Evolutionary conservation across 2,888 invertebrate genomes (phyloP).

Genomic region (Encarsia formosa): DNA sequence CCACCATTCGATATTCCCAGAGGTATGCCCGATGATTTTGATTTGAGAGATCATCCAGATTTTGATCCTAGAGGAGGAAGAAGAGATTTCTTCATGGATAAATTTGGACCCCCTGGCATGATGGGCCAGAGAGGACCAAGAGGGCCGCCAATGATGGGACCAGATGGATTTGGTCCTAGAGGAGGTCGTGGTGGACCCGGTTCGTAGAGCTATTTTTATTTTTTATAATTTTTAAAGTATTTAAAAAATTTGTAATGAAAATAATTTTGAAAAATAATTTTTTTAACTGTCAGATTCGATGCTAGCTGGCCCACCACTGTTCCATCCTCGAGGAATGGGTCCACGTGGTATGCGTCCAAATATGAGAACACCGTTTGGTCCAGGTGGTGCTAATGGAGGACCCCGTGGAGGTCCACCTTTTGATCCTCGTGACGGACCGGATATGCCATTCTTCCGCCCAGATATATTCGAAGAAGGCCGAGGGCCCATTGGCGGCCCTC

Average conservation of each 20-base stretch:
- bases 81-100: conserved; percentile 44
- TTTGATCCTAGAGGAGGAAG: conserved; percentile 43
- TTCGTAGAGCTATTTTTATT: not conserved
- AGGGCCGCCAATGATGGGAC: conserved; percentile 38
- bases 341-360: conserved; percentile 47
- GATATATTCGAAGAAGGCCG: too few species aligned
- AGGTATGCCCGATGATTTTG: conserved; percentile 41
- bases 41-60: conserved; percentile 45
- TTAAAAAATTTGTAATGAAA: not conserved
- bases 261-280: not conserved
- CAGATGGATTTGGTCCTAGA: conserved; percentile 48
- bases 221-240: not conserved
- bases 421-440: conserved; percentile 4
- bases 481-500: too few species aligned
- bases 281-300: conserved; percentile 9
- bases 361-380: conserved; percentile 36
- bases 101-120: conserved; percentile 43
- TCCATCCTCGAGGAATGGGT: conserved; percentile 49
- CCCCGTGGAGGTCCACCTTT: not conserved
- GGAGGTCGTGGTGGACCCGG: conserved; percentile 41
- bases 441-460: conserved; percentile 12
- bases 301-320: conserved; percentile 44
- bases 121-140: conserved; percentile 44
- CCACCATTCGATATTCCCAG: conserved; percentile 41
- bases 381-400: not conserved